These are phyloP conservation scores for Brachionus koreanus DNA, from an alignment of 1,140 invertebrate genomes.

Conservation along the genomic window DNA sequence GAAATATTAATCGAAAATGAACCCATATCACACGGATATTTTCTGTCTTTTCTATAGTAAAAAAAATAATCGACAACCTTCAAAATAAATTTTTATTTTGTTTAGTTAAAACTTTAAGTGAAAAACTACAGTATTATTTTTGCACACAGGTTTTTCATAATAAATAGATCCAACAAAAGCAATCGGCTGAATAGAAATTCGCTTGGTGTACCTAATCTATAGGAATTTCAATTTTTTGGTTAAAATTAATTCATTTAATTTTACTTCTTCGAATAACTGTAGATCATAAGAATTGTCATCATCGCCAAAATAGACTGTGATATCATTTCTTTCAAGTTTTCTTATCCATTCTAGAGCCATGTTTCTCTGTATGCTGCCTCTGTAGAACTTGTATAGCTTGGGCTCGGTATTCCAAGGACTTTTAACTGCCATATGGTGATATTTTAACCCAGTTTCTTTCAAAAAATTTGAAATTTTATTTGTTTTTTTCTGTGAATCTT, in stretches of 20 bases:
- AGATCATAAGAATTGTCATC: constrained; percentile 93
- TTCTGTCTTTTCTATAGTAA: constrained; percentile 79
- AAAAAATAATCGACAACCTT: constrained; percentile 72
- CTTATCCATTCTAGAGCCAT: constrained; percentile 79
- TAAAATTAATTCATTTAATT: background rate
- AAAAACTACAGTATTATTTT: background rate
- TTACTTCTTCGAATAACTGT: constrained; percentile 74
- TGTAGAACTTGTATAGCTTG: constrained; percentile 75
- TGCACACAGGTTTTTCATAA: constrained; percentile 54
- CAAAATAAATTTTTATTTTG: constrained; percentile 45
- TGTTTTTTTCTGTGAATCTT: constrained; percentile 73
- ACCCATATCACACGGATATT: constrained; percentile 96
- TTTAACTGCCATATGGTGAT: constrained; percentile 71
- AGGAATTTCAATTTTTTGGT: background rate
- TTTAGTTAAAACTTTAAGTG: background rate
- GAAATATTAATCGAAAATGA: constrained; percentile 85
- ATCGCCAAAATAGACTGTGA: constrained; percentile 86
- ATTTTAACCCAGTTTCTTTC: constrained; percentile 65
- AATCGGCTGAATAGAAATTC: constrained; percentile 93
- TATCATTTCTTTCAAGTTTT: constrained; percentile 46
- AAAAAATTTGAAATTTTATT: constrained; percentile 74
- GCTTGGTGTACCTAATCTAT: constrained; percentile 72
- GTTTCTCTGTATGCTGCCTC: constrained; percentile 91
- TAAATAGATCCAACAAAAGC: constrained; percentile 69
- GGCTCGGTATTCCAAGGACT: constrained; percentile 69